Percentiles rank a stretch among this genome's conserved stretches.
phyloP scores from a whole-genome alignment of 2,888 invertebrate genomes.

The Acrobasis suavella region DNA sequence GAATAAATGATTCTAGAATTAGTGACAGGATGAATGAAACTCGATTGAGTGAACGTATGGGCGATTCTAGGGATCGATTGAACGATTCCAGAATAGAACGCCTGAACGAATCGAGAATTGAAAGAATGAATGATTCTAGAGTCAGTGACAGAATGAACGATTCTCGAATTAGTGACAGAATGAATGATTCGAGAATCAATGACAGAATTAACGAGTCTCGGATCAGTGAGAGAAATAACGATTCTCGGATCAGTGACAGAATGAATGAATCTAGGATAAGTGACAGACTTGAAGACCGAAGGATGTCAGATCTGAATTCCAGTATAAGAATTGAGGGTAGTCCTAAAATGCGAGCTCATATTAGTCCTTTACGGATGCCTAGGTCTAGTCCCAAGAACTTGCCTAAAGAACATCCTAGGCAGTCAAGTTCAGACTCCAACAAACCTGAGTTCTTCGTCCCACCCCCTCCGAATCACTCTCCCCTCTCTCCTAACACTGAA shows the following conservation, averaged over 20 bases:
- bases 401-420: conserved; percentile 57
- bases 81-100: conserved; percentile 51
- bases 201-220: conserved; percentile 39
- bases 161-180: conserved; percentile 38
- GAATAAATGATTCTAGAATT: conserved; percentile 45
- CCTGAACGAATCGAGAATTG: conserved; percentile 39
- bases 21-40: conserved; percentile 59
- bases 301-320: conserved; percentile 62
- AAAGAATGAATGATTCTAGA: conserved; percentile 38
- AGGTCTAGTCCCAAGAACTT: conserved; percentile 58
- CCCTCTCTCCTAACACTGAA: conserved; percentile 71
- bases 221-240: conserved; percentile 41
- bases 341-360: conserved; percentile 63
- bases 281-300: conserved; percentile 47
- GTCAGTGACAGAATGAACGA: conserved; percentile 42
- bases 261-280: conserved; percentile 43
- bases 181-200: conserved; percentile 43
- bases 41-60: conserved; percentile 48
- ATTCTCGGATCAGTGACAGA: conserved; percentile 39
- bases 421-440: conserved; percentile 53
- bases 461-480: conserved; percentile 57
- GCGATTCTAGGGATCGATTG: conserved; percentile 44
- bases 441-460: conserved; percentile 63
- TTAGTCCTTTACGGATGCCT: conserved; percentile 61
- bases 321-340: conserved; percentile 68